Base-by-base conservation (phyloP, 2,113 vertebrate species). In the Austrofundulus limnaeus region DNA sequence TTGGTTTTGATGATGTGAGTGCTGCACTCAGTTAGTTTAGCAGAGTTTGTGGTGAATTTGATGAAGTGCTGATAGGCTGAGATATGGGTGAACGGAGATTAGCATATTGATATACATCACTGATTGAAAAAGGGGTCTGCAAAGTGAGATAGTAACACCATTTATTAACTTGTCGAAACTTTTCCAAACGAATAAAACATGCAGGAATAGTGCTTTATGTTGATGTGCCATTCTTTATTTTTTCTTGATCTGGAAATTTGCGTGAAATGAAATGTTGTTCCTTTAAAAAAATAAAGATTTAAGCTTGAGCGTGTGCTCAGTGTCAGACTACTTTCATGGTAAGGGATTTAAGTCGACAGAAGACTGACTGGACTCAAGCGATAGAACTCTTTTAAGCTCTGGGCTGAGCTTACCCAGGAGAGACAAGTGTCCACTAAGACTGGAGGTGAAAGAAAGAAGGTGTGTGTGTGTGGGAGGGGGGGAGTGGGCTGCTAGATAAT, bases 331-430 rank as follows among this genome's bases (percentile, higher is more conserved):
- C 64, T 74, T 77, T 56, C 76, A 61, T 55, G 72, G 67, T 69
- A 70, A 79, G 75, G 81, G 77, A 88, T 85, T 86, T 82, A 68
- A 77, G 82, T 75, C 55, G 70, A 64, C 70, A 82, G 72, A 52
- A 78, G 64, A 77, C 58, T 72, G 82, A 89, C 82, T 72, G 77
- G 77, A 61, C 81, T 53, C 31, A 62, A 75, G 78, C 69, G 83
- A 90, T 78, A 83, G 66, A 78, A 75, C 66, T 83, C n/a, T n/a
- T n/a, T 72, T 72, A 80, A 90, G 84, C 89, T 84, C 75, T 65
- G 25, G 63, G 78, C 66, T 53, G 70, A 70, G 75, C 47, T 55
- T 72, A 43, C 77, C 87, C 81, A 5, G 42, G 70, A 80, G 86
- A 77, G 82, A 87, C 73, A 41, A 38, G 45, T 84, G 81, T 78